phyloP scores from a whole-genome alignment of 1,140 invertebrate species.

The Eurosta solidaginis region DNA sequence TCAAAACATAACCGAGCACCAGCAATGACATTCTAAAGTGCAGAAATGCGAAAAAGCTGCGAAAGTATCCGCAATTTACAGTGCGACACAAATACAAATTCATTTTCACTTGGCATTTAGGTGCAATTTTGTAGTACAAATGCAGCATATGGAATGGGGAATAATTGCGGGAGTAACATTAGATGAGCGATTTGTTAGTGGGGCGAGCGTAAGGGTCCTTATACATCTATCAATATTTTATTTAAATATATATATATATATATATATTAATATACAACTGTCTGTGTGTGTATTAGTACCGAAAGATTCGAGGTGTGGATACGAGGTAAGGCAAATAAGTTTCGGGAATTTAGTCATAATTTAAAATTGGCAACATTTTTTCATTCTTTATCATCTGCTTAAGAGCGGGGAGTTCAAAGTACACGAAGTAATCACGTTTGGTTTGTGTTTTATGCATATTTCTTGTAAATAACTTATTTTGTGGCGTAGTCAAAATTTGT shows the following conservation, averaged over 20 bases:
- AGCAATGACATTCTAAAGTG: slow-evolving; percentile 36
- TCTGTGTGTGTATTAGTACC: background rate
- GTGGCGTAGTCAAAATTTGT: too few relatives aligned
- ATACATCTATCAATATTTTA: background rate
- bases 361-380: too few relatives aligned
- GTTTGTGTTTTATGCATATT: too few relatives aligned
- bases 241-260: background rate
- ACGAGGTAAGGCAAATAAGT: too few relatives aligned
- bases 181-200: background rate
- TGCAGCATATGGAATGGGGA: background rate
- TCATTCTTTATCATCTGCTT: too few relatives aligned
- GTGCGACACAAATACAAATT: background rate
- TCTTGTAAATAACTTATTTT: too few relatives aligned
- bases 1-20: slow-evolving; percentile 35
- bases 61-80: slow-evolving; percentile 30
- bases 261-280: background rate
- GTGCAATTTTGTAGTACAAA: background rate
- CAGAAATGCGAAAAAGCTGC: slow-evolving; percentile 35
- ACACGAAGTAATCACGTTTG: too few relatives aligned
- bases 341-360: too few relatives aligned
- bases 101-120: background rate
- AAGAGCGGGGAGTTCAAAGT: too few relatives aligned
- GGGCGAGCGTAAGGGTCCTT: background rate
- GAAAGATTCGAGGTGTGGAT: too few relatives aligned
- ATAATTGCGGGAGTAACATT: background rate